phyloP scores from a whole-genome alignment of 2,888 invertebrate genomes.

The Siphlonurus alternatus region DNA sequence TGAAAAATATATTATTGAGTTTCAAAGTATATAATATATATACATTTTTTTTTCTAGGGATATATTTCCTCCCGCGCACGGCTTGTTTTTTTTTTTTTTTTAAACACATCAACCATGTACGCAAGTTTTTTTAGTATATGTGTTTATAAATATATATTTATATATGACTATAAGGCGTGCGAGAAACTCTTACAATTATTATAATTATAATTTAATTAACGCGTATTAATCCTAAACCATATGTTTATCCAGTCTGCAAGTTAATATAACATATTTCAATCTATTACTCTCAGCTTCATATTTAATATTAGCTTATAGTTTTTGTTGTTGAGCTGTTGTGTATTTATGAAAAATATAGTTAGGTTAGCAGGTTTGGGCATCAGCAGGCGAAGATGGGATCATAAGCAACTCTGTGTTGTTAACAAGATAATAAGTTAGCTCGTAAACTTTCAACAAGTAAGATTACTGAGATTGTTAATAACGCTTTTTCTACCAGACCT shows the following conservation, averaged over 20 bases:
- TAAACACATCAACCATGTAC: too few species aligned
- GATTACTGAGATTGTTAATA: too few species aligned
- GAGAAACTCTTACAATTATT: neutral
- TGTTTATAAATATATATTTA: too few species aligned
- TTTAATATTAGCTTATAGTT: too few species aligned
- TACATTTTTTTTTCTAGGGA: too few species aligned
- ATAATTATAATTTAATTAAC: slow-evolving; percentile 3
- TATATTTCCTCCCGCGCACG: too few species aligned
- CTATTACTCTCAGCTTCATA: neutral
- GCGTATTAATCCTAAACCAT: neutral
- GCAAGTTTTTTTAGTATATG: too few species aligned
- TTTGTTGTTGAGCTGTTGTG: too few species aligned
- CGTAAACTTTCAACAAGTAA: too few species aligned
- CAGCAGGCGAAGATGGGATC: neutral
- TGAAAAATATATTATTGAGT: neutral
- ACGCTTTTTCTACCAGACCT: neutral
- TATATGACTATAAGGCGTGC: too few species aligned
- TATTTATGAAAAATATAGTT: neutral
- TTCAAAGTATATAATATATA: too few species aligned
- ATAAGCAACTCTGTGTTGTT: neutral
- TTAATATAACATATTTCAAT: neutral
- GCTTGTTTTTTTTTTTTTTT: too few species aligned
- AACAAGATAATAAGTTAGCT: slow-evolving; percentile 1
- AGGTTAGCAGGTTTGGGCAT: neutral
- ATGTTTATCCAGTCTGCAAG: slow-evolving; percentile 2